Base-by-base conservation (phyloP, 1,140 invertebrate genomes). In the Lepeophtheirus salmonis region DNA sequence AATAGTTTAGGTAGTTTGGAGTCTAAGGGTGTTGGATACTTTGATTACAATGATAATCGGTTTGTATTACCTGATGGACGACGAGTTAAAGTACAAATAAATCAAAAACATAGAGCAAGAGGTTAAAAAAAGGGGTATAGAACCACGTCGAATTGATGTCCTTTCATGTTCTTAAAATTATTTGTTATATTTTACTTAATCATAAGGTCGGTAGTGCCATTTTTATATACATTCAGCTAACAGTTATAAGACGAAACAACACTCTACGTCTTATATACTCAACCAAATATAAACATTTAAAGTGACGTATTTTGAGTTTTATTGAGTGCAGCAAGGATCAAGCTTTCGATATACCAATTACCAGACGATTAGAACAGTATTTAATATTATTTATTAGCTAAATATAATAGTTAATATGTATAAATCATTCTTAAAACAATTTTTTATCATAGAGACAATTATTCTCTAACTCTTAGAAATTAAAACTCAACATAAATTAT, bases 51-150 rank as follows among this genome's bases (percentile, higher is more conserved):
- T 16, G 17, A 24, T 16, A 57, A 57, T 23, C 17, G 23, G 12
- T 57, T 57, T 21, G 56, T 57, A 2, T 17, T 57, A 4, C 56
- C 56, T 2, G 26, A 57, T 14, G 56, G 56, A 57, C 22, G 56
- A 20, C n/a, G 52, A 17, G 52, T 54, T 14, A 54, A n/a, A 2
- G 18, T 54, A 1, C 13, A 54, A 54, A 24, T 54, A n/a, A 54
- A 54, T 20, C 18, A 54, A 12, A 54, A 54, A 23, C 23, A 21
- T 23, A 20, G 52, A 20, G 52, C 52, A 14, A 14, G 52, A 20
- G 52, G 52, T 2, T 54, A 23, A 52, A 52, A 18, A 50, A 18
- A 17, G 20, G 49, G 16, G 20, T n/a, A n/a, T 50, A 50, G 49
- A 50, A n/a, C n/a, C n/a, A n/a, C n/a, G n/a, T n/a, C n/a, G n/a